These are phyloP conservation scores for Artibeus jamaicensis DNA, from an alignment of 2,797 vertebrate species.

Conservation along the genomic window DNA sequence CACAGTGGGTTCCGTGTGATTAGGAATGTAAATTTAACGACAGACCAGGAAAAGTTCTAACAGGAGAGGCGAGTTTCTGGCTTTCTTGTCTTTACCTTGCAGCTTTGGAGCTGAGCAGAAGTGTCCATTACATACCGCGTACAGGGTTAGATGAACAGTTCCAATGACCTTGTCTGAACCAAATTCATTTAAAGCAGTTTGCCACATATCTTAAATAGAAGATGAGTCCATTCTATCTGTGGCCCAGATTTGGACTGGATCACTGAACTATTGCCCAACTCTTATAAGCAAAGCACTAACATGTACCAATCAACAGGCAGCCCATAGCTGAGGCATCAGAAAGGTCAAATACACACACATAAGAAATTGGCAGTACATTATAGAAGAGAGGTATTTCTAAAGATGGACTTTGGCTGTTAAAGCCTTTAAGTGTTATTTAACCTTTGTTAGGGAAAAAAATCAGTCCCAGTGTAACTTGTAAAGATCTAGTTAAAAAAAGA, in stretches of 20 bases:
- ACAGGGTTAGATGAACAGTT: slow-evolving; percentile 56
- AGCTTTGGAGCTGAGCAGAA: slow-evolving; percentile 68
- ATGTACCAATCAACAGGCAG: slow-evolving; percentile 54
- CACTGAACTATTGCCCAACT: slow-evolving; percentile 66
- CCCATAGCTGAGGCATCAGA: slow-evolving; percentile 63
- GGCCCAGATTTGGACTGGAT: slow-evolving; percentile 67
- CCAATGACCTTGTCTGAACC: slow-evolving; percentile 70
- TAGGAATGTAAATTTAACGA: slow-evolving; percentile 28
- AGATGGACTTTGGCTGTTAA: slow-evolving; percentile 60
- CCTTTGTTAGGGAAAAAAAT: slow-evolving; percentile 50
- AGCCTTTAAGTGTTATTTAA: slow-evolving; percentile 59
- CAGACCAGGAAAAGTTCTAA: slow-evolving; percentile 52
- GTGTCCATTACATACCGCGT: slow-evolving; percentile 70
- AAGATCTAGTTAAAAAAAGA: slow-evolving; percentile 50
- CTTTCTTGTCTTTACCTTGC: slow-evolving; percentile 66
- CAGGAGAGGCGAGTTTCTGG: slow-evolving; percentile 26
- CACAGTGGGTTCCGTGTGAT: slow-evolving; percentile 45
- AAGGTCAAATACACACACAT: slow-evolving; percentile 71
- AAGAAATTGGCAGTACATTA: slow-evolving; percentile 53
- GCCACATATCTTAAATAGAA: slow-evolving; percentile 73
- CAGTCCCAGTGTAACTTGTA: slow-evolving; percentile 54
- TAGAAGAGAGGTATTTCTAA: slow-evolving; percentile 62
- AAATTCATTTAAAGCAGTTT: slow-evolving; percentile 68
- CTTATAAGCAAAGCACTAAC: slow-evolving; percentile 70
- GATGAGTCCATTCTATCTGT: slow-evolving; percentile 63